A percentile compares a stretch with the other conserved stretches of the same genome.
Evolutionary conservation across 2,113 vertebrate species (phyloP).

Genomic region (Indicator maculatus): DNA sequence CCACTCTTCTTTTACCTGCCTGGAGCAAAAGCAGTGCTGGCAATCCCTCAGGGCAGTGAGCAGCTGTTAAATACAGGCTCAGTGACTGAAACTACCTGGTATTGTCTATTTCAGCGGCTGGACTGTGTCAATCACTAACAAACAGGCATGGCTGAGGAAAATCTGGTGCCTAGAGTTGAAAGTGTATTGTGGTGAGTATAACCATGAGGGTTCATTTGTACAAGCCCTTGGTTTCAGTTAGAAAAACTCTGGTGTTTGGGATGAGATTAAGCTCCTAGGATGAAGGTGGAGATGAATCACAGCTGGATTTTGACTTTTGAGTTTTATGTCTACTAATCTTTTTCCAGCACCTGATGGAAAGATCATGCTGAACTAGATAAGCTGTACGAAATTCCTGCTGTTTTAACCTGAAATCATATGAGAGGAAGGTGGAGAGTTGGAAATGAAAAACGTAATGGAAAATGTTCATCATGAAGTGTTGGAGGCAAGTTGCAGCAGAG

Average conservation of each 20-base stretch:
- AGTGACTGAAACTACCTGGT: neutral
- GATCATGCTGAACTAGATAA: conserved; percentile 41
- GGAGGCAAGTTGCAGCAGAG: conserved; percentile 5
- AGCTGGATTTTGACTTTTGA: conserved; percentile 63
- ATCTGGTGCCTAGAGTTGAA: neutral
- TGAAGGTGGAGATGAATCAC: conserved; percentile 38
- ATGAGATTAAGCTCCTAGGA: conserved; percentile 52
- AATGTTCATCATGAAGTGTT: conserved; percentile 19
- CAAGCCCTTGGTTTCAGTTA: neutral
- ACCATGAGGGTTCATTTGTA: neutral
- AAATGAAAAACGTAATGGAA: conserved; percentile 64
- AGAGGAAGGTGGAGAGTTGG: conserved; percentile 44
- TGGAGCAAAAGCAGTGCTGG: neutral
- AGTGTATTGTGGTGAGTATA: neutral
- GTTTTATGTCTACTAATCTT: conserved; percentile 48
- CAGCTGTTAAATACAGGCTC: neutral
- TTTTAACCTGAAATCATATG: conserved; percentile 45
- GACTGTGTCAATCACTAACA: conserved; percentile 2
- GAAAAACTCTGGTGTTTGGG: neutral
- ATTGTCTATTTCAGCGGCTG: neutral
- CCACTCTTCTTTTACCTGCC: neutral
- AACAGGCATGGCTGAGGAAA: neutral
- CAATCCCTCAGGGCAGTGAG: neutral
- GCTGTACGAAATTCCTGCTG: conserved; percentile 52
- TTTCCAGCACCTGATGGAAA: conserved; percentile 47